Evolutionary conservation across 2,797 vertebrate genomes (phyloP).

Genomic region (Halcyon chelicuti): DNA sequence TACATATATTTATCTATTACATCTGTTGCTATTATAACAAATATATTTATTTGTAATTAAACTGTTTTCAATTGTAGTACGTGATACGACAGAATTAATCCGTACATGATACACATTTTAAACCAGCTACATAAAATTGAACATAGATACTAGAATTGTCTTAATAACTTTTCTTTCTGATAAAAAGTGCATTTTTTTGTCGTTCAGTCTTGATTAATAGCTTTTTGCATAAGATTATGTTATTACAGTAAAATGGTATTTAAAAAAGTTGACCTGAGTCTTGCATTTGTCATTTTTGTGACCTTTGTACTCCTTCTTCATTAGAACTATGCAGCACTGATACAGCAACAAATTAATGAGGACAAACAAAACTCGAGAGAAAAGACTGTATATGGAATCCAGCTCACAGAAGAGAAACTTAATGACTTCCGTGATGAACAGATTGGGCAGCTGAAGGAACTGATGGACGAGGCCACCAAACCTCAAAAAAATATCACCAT

Average conservation of each 20-base stretch:
- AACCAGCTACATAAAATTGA: not conserved
- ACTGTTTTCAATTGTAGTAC: not conserved
- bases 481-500: constrained; percentile 83
- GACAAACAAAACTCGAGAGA: constrained; percentile 39
- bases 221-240: not conserved
- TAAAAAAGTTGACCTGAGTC: not conserved
- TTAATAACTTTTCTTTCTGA: not conserved
- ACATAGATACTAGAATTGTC: not conserved
- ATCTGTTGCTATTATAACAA: too few species aligned
- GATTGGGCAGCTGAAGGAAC: constrained; percentile 90
- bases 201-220: not conserved
- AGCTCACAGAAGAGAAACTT: constrained; percentile 81
- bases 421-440: constrained; percentile 87
- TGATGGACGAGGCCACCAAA: constrained; percentile 93
- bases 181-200: not conserved
- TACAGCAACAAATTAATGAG: constrained; percentile 74
- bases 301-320: not conserved
- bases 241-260: not conserved
- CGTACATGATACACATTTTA: not conserved
- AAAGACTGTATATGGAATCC: constrained; percentile 68
- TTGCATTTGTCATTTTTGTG: constrained; percentile 8
- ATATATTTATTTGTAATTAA: not conserved
- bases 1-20: too few species aligned
- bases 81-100: not conserved
- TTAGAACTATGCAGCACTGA: constrained; percentile 76